Base-by-base conservation (phyloP, 2,888 invertebrate genomes). In the Idaea biselata region DNA sequence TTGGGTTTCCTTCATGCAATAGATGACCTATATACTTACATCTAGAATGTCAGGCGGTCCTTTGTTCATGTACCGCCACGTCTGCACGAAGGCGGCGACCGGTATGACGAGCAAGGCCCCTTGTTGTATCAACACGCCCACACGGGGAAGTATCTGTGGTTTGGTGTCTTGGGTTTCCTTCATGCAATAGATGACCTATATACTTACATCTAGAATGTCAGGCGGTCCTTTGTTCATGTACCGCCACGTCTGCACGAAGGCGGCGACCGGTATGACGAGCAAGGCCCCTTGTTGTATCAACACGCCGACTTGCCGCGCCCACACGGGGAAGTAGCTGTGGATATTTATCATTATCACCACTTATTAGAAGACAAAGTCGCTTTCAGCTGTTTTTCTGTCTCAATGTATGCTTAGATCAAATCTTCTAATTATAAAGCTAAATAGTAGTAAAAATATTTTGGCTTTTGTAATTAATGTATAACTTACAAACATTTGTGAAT, bases 31-130 rank as follows among this genome's bases (percentile, higher is more conserved):
- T n/a, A 16, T 16, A 68, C 95, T 94, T 88, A 97, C 97, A 83
- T 97, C 97, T 63, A 97, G 94, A 77, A 97, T 96, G 86, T 97
- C 97, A 0, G 96, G 94, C n/a, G 97, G 97, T 44, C 97, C 97
- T 69, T 93, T 95, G 72, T 95, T 96, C 74, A 98, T 91, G 84
- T 97, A 97, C 1, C 94, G 88, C 87, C 93, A 94, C 0, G 94
- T 94, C 71, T 96, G 95, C 61, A 96, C 93, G 72, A 96, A 93
- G 0, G 95, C 96, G 0, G 95, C 94, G 16, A 95, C 83, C 0
- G 96, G 97, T 44, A 97, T 94, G 6, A 95, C 88, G 5, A 98
- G 84, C 55, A 98, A 86, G 4, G 97, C 96, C 16, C 95, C 91
- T 64, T 97, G 93, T 80, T 98, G 97, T 73, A 94, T 79, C 2